A percentile compares a stretch with the other conserved stretches of the same genome.
Conservation (phyloP, 1,140 invertebrate genomes). For the Drepana arcuata region DNA sequence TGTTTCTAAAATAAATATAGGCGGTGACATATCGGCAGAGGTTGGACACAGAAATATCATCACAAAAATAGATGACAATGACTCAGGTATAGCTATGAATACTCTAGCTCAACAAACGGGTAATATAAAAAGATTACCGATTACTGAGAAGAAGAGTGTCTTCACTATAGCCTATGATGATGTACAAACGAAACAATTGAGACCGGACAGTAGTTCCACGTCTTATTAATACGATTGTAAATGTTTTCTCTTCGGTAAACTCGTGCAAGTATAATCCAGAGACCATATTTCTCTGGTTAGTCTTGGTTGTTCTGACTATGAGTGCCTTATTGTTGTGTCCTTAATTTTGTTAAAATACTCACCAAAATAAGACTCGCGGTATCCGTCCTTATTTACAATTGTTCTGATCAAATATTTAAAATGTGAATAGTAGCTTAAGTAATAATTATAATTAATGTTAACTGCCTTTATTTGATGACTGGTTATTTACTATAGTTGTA, state of each 20-base stretch:
- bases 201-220: slow-evolving; percentile 69
- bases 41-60: slow-evolving; percentile 26
- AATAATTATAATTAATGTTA: slow-evolving; percentile 23
- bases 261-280: too few species aligned
- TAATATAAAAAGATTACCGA: slow-evolving; percentile 77
- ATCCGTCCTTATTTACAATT: too few species aligned
- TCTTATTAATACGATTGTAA: slow-evolving; percentile 46
- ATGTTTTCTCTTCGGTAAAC: slow-evolving; percentile 8
- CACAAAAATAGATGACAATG: slow-evolving; percentile 76
- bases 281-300: too few species aligned
- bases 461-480: slow-evolving; percentile 63
- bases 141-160: slow-evolving; percentile 93
- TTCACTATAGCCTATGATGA: slow-evolving; percentile 94
- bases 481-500: slow-evolving; percentile 43
- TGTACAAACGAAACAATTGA: slow-evolving; percentile 74
- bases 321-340: slow-evolving; percentile 33
- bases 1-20: slow-evolving; percentile 64
- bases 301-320: slow-evolving; percentile 1
- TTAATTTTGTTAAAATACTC: slow-evolving; percentile 8
- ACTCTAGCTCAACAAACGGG: slow-evolving; percentile 67
- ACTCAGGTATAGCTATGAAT: slow-evolving; percentile 82
- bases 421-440: slow-evolving; percentile 5
- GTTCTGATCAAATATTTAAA: too few species aligned
- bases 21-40: slow-evolving; percentile 36
- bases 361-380: too few species aligned